Base-by-base conservation (phyloP, 1,140 invertebrate species). In the Catajapyx aquilonaris region DNA sequence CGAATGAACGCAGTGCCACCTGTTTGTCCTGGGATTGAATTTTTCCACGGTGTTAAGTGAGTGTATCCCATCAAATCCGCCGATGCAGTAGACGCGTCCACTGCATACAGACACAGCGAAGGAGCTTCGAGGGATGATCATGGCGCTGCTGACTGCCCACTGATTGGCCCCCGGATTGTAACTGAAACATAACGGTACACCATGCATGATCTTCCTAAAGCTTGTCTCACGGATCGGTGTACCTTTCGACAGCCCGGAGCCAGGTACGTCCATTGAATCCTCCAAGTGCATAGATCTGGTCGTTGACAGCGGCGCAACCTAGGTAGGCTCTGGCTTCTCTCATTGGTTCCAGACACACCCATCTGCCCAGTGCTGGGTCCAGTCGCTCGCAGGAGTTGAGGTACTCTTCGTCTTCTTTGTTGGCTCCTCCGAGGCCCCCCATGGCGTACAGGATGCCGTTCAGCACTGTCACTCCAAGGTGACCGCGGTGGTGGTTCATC, bases 31-130 rank as follows among this genome's bases (percentile, higher is more conserved):
- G 19, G 58, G 55, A 35, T 55, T 52, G 42, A 59, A 66, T 31
- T 57, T 52, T 43, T 66, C 62, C 0, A 56, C 62, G 5, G 61
- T 58, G 38, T 61, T 60, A 22, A 61, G 54, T 31, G 59, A 48
- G 28, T 53, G 50, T 32, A 57, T 52, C 4, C 62, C 60, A 44
- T 61, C 57, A 43, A 53, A 59, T 3, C 62, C 62, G 4, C 62
- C 62, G 39, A 62, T 52, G 25, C 61, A 61, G 46, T 61, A 65
- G 33, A 65, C 61, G 7, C 49, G 44, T 11, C 51, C 52, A 13
- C 55, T 49, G 11, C 52, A 47, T 0, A 56, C 50, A 3, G 60
- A 49, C 5, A 44, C 40, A n/a, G 48, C 48, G 40, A 56, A 53
- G 20, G 47, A 45, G 36, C 52, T 51, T 28, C 52, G 42, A 10